These are phyloP conservation scores for Phocoena sinus DNA, from an alignment of 2,113 vertebrate genomes.

Conservation along the genomic window DNA sequence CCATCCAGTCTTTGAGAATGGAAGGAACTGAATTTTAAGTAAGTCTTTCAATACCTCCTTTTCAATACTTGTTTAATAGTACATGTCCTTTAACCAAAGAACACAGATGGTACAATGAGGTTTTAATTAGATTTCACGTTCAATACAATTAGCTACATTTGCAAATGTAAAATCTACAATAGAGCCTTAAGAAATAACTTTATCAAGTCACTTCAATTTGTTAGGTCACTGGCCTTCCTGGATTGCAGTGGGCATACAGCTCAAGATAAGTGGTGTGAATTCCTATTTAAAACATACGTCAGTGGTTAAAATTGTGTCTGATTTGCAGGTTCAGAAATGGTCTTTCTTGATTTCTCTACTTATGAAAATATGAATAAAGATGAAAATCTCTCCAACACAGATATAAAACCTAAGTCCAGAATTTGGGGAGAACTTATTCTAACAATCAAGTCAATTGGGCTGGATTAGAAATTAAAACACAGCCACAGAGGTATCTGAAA, in stretches of 20 bases:
- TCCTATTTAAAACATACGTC: conserved; percentile 5
- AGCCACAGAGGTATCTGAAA: background rate
- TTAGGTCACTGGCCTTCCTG: conserved; percentile 23
- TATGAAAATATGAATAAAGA: background rate
- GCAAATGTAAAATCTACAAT: conserved; percentile 59
- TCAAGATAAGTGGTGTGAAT: conserved; percentile 5
- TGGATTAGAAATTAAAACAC: background rate
- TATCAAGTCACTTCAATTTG: conserved; percentile 27
- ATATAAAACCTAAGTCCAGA: background rate
- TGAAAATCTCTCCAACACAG: background rate
- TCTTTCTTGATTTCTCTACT: background rate
- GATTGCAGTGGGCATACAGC: background rate
- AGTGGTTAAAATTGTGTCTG: background rate
- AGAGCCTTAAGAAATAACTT: conserved; percentile 27
- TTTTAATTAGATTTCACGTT: conserved; percentile 74
- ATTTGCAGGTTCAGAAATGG: background rate
- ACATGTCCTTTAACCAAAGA: conserved; percentile 64
- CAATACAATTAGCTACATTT: conserved; percentile 57
- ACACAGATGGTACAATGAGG: conserved; percentile 70
- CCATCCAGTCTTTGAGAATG: conserved; percentile 6
- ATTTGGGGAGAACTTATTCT: background rate
- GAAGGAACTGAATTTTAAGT: conserved; percentile 46
- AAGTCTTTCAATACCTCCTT: conserved; percentile 36
- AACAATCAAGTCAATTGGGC: background rate
- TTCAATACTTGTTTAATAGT: conserved; percentile 67